These are phyloP conservation scores for Netelia inedita DNA, from an alignment of 2,888 invertebrate genomes.

Conservation along the genomic window DNA sequence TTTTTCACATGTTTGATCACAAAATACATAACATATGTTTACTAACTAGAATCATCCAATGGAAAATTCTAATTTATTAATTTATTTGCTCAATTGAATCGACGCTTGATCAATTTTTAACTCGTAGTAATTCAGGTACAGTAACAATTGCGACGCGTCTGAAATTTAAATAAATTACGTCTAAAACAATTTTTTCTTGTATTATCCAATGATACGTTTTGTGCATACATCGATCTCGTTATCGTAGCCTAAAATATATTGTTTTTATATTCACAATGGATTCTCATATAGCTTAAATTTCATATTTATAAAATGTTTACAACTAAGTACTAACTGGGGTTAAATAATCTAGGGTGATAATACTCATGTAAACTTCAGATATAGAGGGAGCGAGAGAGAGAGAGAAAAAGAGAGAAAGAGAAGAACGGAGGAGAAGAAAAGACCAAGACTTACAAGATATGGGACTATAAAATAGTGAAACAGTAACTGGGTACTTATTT, in stretches of 20 bases:
- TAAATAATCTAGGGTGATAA: slow-evolving; percentile 47
- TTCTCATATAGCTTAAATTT: slow-evolving; percentile 31
- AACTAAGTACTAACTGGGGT: slow-evolving; percentile 23
- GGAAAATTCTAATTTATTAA: no score
- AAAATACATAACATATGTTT: no score
- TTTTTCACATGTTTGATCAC: no score
- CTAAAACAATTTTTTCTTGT: neutral
- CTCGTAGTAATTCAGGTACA: no score
- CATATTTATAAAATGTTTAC: slow-evolving; percentile 37
- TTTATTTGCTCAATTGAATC: no score
- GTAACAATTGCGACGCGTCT: neutral
- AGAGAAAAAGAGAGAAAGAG: slow-evolving; percentile 25
- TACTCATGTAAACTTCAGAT: slow-evolving; percentile 57
- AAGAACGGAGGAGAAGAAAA: slow-evolving; percentile 13
- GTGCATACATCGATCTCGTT: slow-evolving; percentile 21
- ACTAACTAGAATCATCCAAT: no score
- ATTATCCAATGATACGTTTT: slow-evolving; percentile 37
- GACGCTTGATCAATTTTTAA: no score
- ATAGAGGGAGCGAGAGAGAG: slow-evolving; percentile 26
- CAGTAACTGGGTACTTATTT: neutral
- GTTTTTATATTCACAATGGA: slow-evolving; percentile 21
- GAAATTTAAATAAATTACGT: neutral
- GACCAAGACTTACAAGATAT: slow-evolving; percentile 22
- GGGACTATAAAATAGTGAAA: neutral
- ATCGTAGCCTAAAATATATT: slow-evolving; percentile 3